Evolutionary conservation across 2,888 invertebrate genomes (phyloP).

Genomic region (Phaonia tiefii): DNA sequence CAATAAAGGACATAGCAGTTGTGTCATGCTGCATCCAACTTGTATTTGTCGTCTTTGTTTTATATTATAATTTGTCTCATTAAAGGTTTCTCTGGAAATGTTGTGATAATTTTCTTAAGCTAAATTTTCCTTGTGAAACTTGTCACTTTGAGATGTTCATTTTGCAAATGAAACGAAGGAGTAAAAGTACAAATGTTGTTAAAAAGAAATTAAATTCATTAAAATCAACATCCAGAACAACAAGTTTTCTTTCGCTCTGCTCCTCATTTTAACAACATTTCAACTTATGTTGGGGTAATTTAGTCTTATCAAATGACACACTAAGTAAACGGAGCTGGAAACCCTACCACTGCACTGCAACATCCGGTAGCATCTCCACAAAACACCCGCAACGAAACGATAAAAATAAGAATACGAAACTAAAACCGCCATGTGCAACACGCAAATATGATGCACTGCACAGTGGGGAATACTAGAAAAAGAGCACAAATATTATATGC

Average conservation of each 20-base stretch:
- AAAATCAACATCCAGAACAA: slow-evolving; percentile 3
- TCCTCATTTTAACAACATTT: slow-evolving; percentile 24
- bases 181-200: slow-evolving; percentile 26
- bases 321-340: slow-evolving; percentile 21
- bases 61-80: background rate
- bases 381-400: slow-evolving; percentile 4
- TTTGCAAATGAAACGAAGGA: slow-evolving; percentile 4
- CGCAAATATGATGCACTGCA: too few relatives aligned
- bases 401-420: slow-evolving; percentile 7
- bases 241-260: background rate
- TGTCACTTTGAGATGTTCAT: slow-evolving; percentile 11
- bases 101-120: background rate
- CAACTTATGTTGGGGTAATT: slow-evolving; percentile 48
- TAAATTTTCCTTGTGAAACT: background rate
- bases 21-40: too few relatives aligned
- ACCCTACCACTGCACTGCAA: slow-evolving; percentile 15
- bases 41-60: too few relatives aligned
- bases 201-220: slow-evolving; percentile 36
- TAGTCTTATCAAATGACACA: slow-evolving; percentile 39
- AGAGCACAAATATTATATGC: too few relatives aligned
- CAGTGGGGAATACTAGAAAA: too few relatives aligned
- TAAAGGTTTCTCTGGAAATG: background rate
- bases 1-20: too few relatives aligned
- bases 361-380: background rate
- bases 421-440: background rate